Evolutionary conservation across 2,888 invertebrate species (phyloP), one percentile per base, ranked within the genome.

Genomic region (Pachymerium ferrugineum): DNA sequence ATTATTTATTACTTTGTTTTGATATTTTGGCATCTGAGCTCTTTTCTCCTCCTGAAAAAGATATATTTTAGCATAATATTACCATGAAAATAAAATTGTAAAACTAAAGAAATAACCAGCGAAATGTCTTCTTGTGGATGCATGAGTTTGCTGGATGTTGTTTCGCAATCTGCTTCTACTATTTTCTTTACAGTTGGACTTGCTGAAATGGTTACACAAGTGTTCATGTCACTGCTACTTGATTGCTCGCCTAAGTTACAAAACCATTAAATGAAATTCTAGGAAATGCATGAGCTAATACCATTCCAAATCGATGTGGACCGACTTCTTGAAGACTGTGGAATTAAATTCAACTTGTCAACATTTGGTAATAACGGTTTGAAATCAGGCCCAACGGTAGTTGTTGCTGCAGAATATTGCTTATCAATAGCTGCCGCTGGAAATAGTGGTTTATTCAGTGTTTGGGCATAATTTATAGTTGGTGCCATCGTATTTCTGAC

Each of bases 61-160:
- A 35, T 35, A 35, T 10, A 14, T 10, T 35, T 12, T 35, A 35
- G 14, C 14, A 35, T 10, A 35, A 35, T 12, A 10, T 10, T 10
- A 10, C 35, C 14, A 62, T 6, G 12, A 3, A 28, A 12, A 62
- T n/a, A 6, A 1, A 3, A 25, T 25, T 25, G n/a, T 16, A 62
- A n/a, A 62, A 19, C n/a, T n/a, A 3, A 67, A 22, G 14, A 4
- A 10, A 82, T 81, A 79, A 86, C 88, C 83, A 89, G 79, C 30
- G 96, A 96, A 73, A 94, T 88, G 83, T 95, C 94, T 82, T 97
- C 96, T 0, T 93, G 90, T 0, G 97, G 97, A 83, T 97, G 97
- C 78, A 97, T 88, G 74, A 97, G 96, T 84, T 91, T 91, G 80
- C 93, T 92, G 38, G 92, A 89, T 5, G 93, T 90, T 62, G 92